Base-by-base conservation (phyloP, 2,797 vertebrate species). In the Natrix natrix region DNA sequence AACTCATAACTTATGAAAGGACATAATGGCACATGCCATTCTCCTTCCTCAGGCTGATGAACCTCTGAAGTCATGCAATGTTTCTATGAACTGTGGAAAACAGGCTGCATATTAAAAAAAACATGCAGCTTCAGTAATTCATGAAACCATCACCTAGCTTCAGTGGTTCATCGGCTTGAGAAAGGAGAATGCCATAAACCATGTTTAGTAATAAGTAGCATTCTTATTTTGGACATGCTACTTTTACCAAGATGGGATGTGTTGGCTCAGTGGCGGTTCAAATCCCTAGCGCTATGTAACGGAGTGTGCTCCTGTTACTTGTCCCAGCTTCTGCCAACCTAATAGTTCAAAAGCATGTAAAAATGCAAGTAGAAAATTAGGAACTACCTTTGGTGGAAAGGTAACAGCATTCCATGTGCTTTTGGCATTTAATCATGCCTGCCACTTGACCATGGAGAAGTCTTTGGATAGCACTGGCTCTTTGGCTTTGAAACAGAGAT, bases 151-250 rank as follows among this genome's bases (percentile, higher is more conserved):
- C 32, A 5, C 13, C 63, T 69, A 69, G 63, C n/a, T 69, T 16
- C 28, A 32, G 63, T n/a, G 13, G 63, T 69, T 7, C 63, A 32
- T 69, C 5, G 5, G 28, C 63, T 32, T 69, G n/a, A 69, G n/a
- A 69, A 69, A 17, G 66, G 66, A 32, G 14, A 69, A 69, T 69
- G n/a, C n/a, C 66, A 69, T 5, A 14, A 14, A 69, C 66, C 66
- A 69, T 8, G 16, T 74, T 74, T 74, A 37, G 66, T 37, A 37
- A 37, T 74, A 74, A 32, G 90, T 93, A 93, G 83, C 92, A 94
- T 95, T 48, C 87, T 94, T 94, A 60, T 93, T 96, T 92, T 95
- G 93, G 52, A 63, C 24, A 93, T 57, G 24, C 54, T 88, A 89
- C 95, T 92, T 94, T 83, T 89, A 89, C 12, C 91, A 96, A 96